phyloP scores from a whole-genome alignment of 2,888 invertebrate genomes.

The Shargacucullia verbasci region DNA sequence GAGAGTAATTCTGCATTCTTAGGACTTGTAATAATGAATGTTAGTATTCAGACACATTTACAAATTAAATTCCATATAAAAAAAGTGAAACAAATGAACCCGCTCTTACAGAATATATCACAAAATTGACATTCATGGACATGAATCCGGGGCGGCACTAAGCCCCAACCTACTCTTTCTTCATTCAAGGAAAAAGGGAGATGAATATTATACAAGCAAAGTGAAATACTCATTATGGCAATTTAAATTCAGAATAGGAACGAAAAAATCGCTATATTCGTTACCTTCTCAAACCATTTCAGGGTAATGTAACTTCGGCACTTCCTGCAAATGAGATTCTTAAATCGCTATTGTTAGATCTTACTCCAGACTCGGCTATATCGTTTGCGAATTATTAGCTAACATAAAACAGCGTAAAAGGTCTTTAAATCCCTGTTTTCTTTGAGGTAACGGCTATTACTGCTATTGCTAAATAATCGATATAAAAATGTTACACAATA shows the following conservation, averaged over 20 bases:
- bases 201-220: conserved; percentile 52
- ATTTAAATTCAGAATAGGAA: conserved; percentile 41
- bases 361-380: conserved; percentile 38
- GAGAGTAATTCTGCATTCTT: neutral
- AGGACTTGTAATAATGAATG: too few relatives aligned
- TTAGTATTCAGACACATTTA: conserved; percentile 13
- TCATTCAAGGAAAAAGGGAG: conserved; percentile 24
- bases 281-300: conserved; percentile 41
- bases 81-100: neutral
- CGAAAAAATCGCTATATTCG: conserved; percentile 27
- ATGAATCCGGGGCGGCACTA: neutral
- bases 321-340: conserved; percentile 48
- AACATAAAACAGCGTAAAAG: conserved; percentile 53
- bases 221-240: conserved; percentile 32
- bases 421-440: conserved; percentile 27
- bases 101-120: too few relatives aligned
- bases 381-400: conserved; percentile 56
- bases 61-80: neutral
- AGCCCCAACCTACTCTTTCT: neutral
- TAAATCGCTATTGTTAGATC: conserved; percentile 53
- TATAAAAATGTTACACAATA: conserved; percentile 7
- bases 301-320: conserved; percentile 49
- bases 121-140: neutral
- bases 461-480: conserved; percentile 18
- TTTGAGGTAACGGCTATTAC: conserved; percentile 31